Percentiles rank a stretch among this genome's conserved stretches.
Evolutionary conservation across 2,888 invertebrate genomes (phyloP).

Genomic region (Tachina grossa): DNA sequence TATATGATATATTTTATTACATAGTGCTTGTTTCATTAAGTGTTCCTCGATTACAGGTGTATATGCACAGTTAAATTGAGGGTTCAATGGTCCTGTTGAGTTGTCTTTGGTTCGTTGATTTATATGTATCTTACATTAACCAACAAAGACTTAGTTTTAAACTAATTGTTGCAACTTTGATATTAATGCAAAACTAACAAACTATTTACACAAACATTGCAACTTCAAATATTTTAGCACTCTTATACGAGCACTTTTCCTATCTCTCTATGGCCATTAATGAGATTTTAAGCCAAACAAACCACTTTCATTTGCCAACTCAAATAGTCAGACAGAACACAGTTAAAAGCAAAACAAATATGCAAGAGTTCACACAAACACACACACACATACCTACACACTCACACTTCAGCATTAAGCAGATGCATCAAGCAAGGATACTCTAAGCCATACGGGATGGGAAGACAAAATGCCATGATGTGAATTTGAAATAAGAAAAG

Average conservation of each 20-base stretch:
- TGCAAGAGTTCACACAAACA: background rate
- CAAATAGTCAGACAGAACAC: constrained; percentile 38
- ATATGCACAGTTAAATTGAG: background rate
- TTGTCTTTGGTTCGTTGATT: constrained; percentile 15
- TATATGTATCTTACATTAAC: constrained; percentile 33
- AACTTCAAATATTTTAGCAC: constrained; percentile 21
- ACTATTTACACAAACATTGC: background rate
- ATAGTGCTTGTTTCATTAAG: too few relatives aligned
- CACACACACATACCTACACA: constrained; percentile 13
- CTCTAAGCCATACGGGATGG: background rate
- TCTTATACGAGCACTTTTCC: background rate
- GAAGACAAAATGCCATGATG: constrained; percentile 40
- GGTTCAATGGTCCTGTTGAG: background rate
- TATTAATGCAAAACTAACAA: constrained; percentile 3
- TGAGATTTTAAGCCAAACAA: constrained; percentile 70
- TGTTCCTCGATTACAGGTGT: too few relatives aligned
- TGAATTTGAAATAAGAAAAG: constrained; percentile 44
- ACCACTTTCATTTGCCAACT: constrained; percentile 65
- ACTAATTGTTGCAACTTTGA: constrained; percentile 56
- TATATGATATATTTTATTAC: too few relatives aligned
- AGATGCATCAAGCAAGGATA: background rate
- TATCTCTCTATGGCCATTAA: constrained; percentile 62
- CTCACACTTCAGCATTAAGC: background rate
- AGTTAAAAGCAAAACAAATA: constrained; percentile 19
- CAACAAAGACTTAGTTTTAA: constrained; percentile 54